phyloP scores from a whole-genome alignment of 2,888 invertebrate species.

The Eremobia ochroleuca region DNA sequence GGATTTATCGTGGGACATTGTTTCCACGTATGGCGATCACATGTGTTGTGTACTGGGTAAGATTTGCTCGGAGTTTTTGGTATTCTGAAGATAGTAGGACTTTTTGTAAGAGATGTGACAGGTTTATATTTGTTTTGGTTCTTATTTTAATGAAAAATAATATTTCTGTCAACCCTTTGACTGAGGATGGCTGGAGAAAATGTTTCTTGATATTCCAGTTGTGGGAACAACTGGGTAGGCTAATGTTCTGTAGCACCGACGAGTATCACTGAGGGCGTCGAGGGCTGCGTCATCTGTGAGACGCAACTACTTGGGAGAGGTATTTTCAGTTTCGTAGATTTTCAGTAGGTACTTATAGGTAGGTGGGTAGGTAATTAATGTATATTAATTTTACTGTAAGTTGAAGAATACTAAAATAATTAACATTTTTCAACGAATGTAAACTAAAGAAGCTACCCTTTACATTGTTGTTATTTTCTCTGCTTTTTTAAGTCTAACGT shows the following conservation, averaged over 20 bases:
- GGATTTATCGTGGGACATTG: conserved; percentile 78
- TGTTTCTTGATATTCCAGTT: not conserved
- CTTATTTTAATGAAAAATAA: not conserved
- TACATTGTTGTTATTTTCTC: not conserved
- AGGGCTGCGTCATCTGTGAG: too few relatives aligned
- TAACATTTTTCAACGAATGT: not conserved
- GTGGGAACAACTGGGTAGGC: not conserved
- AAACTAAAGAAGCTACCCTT: not conserved
- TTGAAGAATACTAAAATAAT: not conserved
- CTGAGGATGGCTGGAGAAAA: not conserved
- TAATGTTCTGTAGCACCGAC: too few relatives aligned
- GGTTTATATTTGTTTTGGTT: conserved; percentile 20
- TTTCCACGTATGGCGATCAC: conserved; percentile 68
- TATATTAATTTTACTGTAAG: not conserved
- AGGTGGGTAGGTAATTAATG: too few relatives aligned
- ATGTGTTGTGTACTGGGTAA: conserved; percentile 50
- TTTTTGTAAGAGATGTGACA: conserved; percentile 13
- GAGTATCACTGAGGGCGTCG: not conserved
- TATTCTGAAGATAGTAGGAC: not conserved
- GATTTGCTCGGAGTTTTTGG: conserved; percentile 15
- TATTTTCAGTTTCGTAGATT: not conserved
- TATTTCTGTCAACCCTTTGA: conserved; percentile 36
- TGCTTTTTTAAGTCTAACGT: not conserved
- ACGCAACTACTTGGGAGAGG: not conserved
- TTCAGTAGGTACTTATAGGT: not conserved